Evolutionary conservation across 2,113 vertebrate species (phyloP).

Genomic region (Edolisoma coerulescens): DNA sequence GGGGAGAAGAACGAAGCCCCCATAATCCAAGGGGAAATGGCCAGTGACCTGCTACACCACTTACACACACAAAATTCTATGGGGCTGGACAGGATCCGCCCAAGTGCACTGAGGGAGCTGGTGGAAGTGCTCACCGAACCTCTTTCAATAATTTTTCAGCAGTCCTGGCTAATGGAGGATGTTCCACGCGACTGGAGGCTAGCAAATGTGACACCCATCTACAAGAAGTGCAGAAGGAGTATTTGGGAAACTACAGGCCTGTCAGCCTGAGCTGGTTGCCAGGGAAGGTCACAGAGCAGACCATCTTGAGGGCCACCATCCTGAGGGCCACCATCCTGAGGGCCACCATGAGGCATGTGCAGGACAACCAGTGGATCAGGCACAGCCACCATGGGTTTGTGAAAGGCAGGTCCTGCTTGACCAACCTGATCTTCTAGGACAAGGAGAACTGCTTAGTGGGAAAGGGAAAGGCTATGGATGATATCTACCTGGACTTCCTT

Average conservation of each 20-base stretch:
- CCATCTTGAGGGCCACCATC: too few relatives aligned
- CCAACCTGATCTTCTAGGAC: neutral
- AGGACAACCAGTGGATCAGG: neutral
- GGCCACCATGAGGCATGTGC: neutral
- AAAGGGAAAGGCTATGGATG: neutral
- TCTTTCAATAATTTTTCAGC: neutral
- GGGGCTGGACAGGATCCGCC: neutral
- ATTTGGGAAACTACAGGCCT: neutral
- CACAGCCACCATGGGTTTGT: neutral
- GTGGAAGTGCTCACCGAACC: rapidly evolving
- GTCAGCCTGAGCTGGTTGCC: neutral
- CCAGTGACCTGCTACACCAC: neutral
- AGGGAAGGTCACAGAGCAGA: neutral
- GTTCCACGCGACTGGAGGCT: neutral
- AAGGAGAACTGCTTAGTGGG: neutral
- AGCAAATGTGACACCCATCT: neutral
- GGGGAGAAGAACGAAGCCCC: neutral
- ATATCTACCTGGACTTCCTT: neutral
- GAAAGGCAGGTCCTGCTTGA: neutral
- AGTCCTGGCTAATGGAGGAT: neutral
- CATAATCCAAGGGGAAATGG: neutral
- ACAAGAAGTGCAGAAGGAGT: neutral
- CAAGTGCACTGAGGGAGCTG: neutral
- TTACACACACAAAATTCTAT: neutral
- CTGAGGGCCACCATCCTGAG: too few relatives aligned